phyloP scores from a whole-genome alignment of 2,797 vertebrate genomes.

The Diceros bicornis region DNA sequence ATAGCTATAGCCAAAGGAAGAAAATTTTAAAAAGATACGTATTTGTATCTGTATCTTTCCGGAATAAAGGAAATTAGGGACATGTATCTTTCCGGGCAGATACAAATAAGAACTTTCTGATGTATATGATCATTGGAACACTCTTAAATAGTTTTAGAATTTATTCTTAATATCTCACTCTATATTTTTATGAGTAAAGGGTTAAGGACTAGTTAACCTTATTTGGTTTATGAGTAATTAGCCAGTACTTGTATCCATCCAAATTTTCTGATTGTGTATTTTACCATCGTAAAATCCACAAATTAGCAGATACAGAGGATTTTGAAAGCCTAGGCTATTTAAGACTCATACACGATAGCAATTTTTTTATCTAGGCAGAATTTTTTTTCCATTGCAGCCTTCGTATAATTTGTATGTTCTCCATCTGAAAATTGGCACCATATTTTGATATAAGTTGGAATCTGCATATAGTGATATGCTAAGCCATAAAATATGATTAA shows the following conservation, averaged over 20 bases:
- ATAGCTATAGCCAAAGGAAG: not conserved
- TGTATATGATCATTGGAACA: not conserved
- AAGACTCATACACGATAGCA: not conserved
- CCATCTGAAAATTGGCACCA: not conserved
- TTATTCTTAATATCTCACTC: slow-evolving; percentile 37
- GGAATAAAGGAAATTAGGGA: slow-evolving; percentile 9
- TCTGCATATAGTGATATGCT: not conserved
- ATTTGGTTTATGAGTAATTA: slow-evolving; percentile 57
- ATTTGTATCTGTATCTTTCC: not conserved
- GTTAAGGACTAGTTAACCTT: slow-evolving; percentile 63
- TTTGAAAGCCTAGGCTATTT: slow-evolving; percentile 34
- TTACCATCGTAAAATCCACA: not conserved
- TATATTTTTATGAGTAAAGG: slow-evolving; percentile 62
- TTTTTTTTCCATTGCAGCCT: not conserved
- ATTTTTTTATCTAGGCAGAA: not conserved
- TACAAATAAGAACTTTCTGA: slow-evolving; percentile 43
- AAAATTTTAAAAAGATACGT: not conserved
- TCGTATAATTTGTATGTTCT: not conserved
- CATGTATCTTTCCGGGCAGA: not conserved
- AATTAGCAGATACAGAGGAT: not conserved
- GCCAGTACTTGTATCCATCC: slow-evolving; percentile 49
- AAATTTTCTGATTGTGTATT: slow-evolving; percentile 65
- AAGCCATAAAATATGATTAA: not conserved
- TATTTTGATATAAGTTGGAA: not conserved
- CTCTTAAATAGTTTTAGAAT: not conserved